These are phyloP conservation scores for Gandaritis pyraliata DNA, from an alignment of 2,888 invertebrate species.

Conservation along the genomic window DNA sequence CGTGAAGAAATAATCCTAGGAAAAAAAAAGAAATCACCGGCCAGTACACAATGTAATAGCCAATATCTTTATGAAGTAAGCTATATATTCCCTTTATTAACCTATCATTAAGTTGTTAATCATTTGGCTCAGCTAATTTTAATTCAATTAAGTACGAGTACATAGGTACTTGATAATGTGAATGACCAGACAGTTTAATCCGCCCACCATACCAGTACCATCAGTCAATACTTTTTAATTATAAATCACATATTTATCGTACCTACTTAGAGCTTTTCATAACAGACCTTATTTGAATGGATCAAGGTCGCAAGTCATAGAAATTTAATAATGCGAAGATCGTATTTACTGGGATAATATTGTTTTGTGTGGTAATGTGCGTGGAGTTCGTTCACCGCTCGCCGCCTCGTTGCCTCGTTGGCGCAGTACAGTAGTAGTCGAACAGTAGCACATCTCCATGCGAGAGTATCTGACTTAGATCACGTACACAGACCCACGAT, in stretches of 20 bases:
- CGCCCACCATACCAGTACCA: not conserved
- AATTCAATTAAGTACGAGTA: not conserved
- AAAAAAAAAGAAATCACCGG: too few relatives aligned
- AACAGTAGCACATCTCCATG: slow-evolving; percentile 7
- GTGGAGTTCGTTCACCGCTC: slow-evolving; percentile 28
- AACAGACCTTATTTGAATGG: not conserved
- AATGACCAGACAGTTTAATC: not conserved
- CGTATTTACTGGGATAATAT: slow-evolving; percentile 19
- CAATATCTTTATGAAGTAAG: too few relatives aligned
- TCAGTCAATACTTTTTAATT: not conserved
- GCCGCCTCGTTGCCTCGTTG: not conserved
- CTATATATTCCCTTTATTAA: too few relatives aligned
- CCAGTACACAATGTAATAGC: too few relatives aligned
- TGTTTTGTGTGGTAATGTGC: slow-evolving; percentile 23
- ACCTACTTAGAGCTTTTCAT: not conserved
- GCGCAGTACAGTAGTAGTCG: slow-evolving; percentile 3
- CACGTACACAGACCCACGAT: slow-evolving; percentile 14
- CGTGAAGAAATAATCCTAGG: too few relatives aligned
- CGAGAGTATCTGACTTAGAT: slow-evolving; percentile 18
- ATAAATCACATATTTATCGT: not conserved
- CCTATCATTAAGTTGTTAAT: too few relatives aligned
- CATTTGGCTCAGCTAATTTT: not conserved
- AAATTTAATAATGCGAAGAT: slow-evolving; percentile 13
- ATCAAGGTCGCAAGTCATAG: slow-evolving; percentile 14
- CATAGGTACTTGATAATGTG: not conserved